Conservation (phyloP, 1,140 invertebrate species). For the Drosophila repleta region DNA sequence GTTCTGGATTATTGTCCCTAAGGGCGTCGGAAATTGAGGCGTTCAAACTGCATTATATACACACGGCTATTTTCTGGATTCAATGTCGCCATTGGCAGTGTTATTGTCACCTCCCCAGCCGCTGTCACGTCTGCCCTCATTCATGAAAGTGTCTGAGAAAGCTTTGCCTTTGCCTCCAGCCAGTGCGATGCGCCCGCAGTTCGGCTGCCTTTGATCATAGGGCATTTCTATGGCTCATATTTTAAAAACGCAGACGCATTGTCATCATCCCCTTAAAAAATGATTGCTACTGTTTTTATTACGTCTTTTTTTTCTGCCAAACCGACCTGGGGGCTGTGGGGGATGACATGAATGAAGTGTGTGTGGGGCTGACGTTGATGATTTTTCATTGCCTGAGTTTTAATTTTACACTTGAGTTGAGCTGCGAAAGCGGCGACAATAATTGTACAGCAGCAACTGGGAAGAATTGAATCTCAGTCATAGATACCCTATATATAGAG, state of each 20-base stretch:
- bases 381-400: slow-evolving; percentile 84
- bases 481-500: background rate
- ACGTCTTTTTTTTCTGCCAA: slow-evolving; percentile 39
- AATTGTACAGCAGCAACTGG: slow-evolving; percentile 15
- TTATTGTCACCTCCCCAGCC: slow-evolving; percentile 55
- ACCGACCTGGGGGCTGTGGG: slow-evolving; percentile 28
- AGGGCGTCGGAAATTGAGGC: slow-evolving; percentile 28
- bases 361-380: slow-evolving; percentile 75
- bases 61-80: slow-evolving; percentile 83
- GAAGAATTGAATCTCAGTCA: background rate
- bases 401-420: slow-evolving; percentile 84
- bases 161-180: slow-evolving; percentile 5
- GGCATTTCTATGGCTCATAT: slow-evolving; percentile 66
- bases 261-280: slow-evolving; percentile 57
- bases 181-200: slow-evolving; percentile 52
- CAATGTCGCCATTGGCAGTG: slow-evolving; percentile 78
- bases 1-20: slow-evolving; percentile 62
- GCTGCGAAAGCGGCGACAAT: slow-evolving; percentile 24
- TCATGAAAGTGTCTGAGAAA: slow-evolving; percentile 51
- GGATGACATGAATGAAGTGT: slow-evolving; percentile 10
- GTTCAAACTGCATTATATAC: slow-evolving; percentile 73
- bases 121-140: slow-evolving; percentile 42
- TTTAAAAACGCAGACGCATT: slow-evolving; percentile 54
- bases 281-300: slow-evolving; percentile 62
- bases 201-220: slow-evolving; percentile 74